phyloP scores from a whole-genome alignment of 2,797 vertebrate genomes.

The Apogon talboti region DNA sequence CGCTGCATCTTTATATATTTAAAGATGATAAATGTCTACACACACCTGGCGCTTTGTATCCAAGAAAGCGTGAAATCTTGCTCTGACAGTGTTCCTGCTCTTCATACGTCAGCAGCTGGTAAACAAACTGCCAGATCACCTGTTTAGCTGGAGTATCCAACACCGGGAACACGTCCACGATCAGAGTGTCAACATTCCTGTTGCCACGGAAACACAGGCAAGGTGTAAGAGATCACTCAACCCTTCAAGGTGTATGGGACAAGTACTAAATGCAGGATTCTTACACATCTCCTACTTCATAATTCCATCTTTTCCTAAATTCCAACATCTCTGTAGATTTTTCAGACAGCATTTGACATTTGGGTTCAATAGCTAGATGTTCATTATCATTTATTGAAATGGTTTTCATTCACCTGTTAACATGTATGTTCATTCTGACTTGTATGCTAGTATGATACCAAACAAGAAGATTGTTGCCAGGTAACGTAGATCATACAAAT shows the following conservation, averaged over 20 bases:
- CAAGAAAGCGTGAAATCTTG: conserved; percentile 96
- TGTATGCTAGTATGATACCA: no score
- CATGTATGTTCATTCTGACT: no score
- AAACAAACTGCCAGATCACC: conserved; percentile 98
- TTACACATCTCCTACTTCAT: no score
- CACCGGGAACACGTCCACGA: conserved; percentile 95
- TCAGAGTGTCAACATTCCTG: conserved; percentile 97
- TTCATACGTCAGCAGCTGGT: conserved; percentile 96
- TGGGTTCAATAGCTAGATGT: no score
- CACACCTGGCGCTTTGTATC: conserved; percentile 86
- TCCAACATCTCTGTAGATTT: no score
- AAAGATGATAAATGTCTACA: background rate
- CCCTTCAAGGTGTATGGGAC: background rate
- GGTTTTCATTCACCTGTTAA: no score
- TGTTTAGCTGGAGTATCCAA: conserved; percentile 98
- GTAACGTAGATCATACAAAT: no score
- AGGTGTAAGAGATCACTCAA: conserved; percentile 32
- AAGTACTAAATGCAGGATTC: background rate
- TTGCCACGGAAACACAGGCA: conserved; percentile 50
- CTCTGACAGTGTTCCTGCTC: conserved; percentile 97
- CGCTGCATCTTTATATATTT: background rate
- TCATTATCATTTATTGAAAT: no score
- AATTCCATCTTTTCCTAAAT: no score
- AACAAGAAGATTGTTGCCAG: no score
- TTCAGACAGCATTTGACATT: no score